Conservation (phyloP, 2,888 invertebrate species). For the Augiades crinisus region DNA sequence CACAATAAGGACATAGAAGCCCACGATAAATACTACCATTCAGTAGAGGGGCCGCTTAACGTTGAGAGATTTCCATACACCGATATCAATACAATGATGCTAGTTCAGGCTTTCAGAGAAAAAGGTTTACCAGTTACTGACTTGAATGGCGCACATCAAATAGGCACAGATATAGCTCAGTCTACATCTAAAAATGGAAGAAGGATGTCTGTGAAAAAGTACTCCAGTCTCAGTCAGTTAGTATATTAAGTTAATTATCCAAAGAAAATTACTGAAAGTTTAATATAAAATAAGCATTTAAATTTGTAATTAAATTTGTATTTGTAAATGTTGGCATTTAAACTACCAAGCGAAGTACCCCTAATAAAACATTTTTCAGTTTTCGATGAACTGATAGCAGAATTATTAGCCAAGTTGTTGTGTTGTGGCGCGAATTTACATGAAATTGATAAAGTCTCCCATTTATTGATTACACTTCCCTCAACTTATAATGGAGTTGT, state of each 20-base stretch:
- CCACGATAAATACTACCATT: conserved; percentile 80
- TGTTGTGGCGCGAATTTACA: conserved; percentile 45
- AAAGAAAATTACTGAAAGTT: no score
- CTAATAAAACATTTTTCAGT: no score
- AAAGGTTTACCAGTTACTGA: conserved; percentile 82
- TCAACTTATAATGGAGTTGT: conserved; percentile 47
- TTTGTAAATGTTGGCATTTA: no score
- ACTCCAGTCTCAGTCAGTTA: no score
- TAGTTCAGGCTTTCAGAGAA: conserved; percentile 83
- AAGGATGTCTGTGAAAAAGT: conserved; percentile 84
- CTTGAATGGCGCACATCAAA: conserved; percentile 78
- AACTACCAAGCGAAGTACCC: no score
- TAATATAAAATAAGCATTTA: no score
- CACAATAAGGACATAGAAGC: conserved; percentile 81
- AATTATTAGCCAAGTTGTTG: conserved; percentile 42
- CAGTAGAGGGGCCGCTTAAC: conserved; percentile 82
- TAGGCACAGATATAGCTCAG: conserved; percentile 83
- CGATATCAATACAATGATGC: conserved; percentile 79
- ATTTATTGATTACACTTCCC: conserved; percentile 45
- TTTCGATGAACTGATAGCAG: conserved; percentile 46
- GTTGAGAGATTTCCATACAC: conserved; percentile 84
- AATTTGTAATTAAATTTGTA: no score
- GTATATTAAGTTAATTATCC: no score
- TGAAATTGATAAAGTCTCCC: conserved; percentile 46
- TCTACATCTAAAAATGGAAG: conserved; percentile 82